phyloP scores from a whole-genome alignment of 2,888 invertebrate genomes.

The Neoascia interrupta region DNA sequence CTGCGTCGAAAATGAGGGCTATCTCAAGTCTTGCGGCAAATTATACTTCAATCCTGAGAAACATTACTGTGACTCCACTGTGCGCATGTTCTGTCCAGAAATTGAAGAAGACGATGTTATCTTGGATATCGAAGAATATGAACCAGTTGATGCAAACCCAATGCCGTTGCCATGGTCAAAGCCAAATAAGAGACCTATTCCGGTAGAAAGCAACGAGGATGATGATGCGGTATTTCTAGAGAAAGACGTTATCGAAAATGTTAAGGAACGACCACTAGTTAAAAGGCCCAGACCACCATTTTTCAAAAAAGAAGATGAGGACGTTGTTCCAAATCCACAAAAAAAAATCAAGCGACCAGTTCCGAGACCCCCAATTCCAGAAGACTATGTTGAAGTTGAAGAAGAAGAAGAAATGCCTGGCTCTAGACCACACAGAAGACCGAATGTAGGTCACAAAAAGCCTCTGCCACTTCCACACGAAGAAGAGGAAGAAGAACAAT shows the following conservation, averaged over 20 bases:
- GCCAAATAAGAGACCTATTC: conserved; percentile 11
- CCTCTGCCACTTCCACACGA: not conserved
- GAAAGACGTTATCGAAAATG: no score
- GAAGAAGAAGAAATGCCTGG: not conserved
- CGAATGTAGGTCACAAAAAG: not conserved
- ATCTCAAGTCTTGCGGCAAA: conserved; percentile 50
- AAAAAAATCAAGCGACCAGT: not conserved
- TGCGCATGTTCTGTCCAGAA: conserved; percentile 33
- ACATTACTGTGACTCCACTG: conserved; percentile 37
- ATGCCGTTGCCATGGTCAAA: conserved; percentile 1
- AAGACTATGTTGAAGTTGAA: not conserved
- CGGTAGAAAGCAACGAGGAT: not conserved
- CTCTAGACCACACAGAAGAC: not conserved
- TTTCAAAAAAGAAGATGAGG: not conserved
- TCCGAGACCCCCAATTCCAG: not conserved
- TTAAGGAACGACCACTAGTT: not conserved
- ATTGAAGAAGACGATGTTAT: conserved; percentile 20
- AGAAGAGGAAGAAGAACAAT: not conserved
- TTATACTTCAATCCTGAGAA: conserved; percentile 30
- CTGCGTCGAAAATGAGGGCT: conserved; percentile 26
- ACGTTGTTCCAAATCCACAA: not conserved
- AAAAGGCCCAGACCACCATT: not conserved
- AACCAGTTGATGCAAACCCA: not conserved
- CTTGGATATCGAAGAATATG: conserved; percentile 17
- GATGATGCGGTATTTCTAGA: not conserved